Base-by-base conservation (phyloP, 2,113 vertebrate genomes). In the Gorsachius goisagi region DNA sequence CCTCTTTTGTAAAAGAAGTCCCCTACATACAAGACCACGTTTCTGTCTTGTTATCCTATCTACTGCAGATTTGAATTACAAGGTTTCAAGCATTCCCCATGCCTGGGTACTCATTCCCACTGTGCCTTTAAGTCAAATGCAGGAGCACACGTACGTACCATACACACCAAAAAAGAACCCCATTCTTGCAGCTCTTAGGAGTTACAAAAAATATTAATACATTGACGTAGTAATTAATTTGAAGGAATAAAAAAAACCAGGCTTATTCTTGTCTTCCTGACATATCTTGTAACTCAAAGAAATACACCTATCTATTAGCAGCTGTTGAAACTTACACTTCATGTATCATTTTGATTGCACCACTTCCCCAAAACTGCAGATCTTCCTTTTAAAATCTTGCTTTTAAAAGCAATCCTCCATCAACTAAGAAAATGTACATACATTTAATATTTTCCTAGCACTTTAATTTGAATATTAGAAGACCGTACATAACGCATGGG, bases 401-500 rank as follows among this genome's bases (percentile, higher is more conserved):
- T 58, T 72, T 49, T 19, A 45, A 66, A 84, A 82, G 32, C 32
- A 85, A 53, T 58, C 41, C 8, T 59, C 37, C 32, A 55, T 24
- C 60, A 59, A 9, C 37, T 33, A n/a, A 14, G 52, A 41, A 92
- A 64, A 71, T 1, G 10, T 41, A 55, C 20, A 30, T 9, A 26
- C 8, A 30, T 9, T 27, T 67, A 30, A 4, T 19, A 44, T 55
- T 66, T 75, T 32, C 74, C 39, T 47, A 64, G 39, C 39, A 56
- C n/a, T 74, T 55, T 3, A 69, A 21, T 7, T 75, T 41, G 12
- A 71, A 4, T 6, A 39, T 22, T 47, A 68, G 39, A 71, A 47
- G 32, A 59, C 19, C 3, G 2, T 3, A 18, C 2, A 5, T 2
- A 56, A 69, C 30, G 53, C 1, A 0, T 2, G 32, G 32, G 9